These are phyloP conservation scores for Tenthredo mesomela DNA, from an alignment of 2,888 invertebrate species.

Conservation along the genomic window DNA sequence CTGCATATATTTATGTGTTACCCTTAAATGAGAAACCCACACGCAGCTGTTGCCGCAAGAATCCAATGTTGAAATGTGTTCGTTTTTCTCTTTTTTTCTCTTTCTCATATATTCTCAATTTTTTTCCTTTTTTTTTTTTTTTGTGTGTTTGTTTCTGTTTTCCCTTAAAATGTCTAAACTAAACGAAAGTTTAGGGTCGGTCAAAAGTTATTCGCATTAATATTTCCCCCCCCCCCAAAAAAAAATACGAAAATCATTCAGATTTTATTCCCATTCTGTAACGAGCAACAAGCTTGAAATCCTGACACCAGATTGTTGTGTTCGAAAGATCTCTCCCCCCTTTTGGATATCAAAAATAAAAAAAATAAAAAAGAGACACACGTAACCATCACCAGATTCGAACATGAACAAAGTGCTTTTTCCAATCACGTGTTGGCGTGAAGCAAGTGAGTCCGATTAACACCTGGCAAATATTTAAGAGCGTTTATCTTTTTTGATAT, in stretches of 20 bases:
- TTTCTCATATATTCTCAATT: not conserved
- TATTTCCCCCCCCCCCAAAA: no score
- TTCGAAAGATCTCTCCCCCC: no score
- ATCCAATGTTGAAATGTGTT: not conserved
- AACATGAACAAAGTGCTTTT: not conserved
- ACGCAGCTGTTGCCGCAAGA: slow-evolving; percentile 36
- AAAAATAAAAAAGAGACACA: not conserved
- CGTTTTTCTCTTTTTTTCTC: not conserved
- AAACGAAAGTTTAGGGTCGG: no score
- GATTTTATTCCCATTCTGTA: no score
- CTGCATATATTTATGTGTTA: not conserved
- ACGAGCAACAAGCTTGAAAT: no score
- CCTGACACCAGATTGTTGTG: no score
- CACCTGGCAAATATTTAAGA: not conserved
- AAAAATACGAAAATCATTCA: not conserved
- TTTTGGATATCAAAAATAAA: no score
- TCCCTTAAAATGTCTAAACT: not conserved
- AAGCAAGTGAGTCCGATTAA: not conserved
- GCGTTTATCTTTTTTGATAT: not conserved
- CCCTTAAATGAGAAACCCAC: slow-evolving; percentile 35
- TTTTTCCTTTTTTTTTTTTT: not conserved
- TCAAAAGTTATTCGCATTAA: no score
- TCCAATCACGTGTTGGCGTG: not conserved
- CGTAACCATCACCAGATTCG: not conserved
- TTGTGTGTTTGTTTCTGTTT: not conserved